Evolutionary conservation across 2,797 vertebrate species (phyloP).

Genomic region (Distichodus sexfasciatus): DNA sequence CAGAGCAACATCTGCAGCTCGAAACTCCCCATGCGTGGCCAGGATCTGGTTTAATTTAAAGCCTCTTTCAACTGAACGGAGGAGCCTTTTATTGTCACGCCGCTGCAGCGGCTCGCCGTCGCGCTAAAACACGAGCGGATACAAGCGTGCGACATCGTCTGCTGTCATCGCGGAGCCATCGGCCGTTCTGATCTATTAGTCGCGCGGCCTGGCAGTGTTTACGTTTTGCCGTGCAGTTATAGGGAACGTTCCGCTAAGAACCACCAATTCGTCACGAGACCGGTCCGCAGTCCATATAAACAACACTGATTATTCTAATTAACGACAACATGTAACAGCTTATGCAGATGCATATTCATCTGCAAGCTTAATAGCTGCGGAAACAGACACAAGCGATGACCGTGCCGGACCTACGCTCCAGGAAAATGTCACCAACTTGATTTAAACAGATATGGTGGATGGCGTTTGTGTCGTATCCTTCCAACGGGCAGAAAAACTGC

Average conservation of each 20-base stretch:
- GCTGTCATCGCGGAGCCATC: conserved; percentile 23
- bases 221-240: conserved; percentile 9
- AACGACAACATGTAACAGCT: conserved; percentile 8
- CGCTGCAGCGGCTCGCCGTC: conserved; percentile 7
- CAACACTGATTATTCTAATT: conserved; percentile 30
- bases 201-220: conserved; percentile 11
- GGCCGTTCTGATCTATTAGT: conserved; percentile 28
- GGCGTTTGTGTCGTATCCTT: too few relatives aligned
- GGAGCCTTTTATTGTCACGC: conserved; percentile 38
- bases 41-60: conserved; percentile 38
- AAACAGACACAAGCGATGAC: neutral
- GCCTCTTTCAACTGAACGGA: conserved; percentile 24
- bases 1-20: conserved; percentile 36
- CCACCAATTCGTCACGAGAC: conserved; percentile 13
- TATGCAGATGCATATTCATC: conserved; percentile 1
- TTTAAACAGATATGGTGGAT: neutral
- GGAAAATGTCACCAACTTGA: neutral
- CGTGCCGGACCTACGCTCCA: neutral
- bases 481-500: too few relatives aligned
- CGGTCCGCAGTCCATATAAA: conserved; percentile 5
- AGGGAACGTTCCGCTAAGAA: conserved; percentile 5
- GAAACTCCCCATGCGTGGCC: conserved; percentile 30
- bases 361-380: neutral
- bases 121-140: conserved; percentile 26
- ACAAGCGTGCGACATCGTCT: conserved; percentile 23